These are phyloP conservation scores for Aporophyla nigra DNA, from an alignment of 2,888 invertebrate species.

Conservation along the genomic window DNA sequence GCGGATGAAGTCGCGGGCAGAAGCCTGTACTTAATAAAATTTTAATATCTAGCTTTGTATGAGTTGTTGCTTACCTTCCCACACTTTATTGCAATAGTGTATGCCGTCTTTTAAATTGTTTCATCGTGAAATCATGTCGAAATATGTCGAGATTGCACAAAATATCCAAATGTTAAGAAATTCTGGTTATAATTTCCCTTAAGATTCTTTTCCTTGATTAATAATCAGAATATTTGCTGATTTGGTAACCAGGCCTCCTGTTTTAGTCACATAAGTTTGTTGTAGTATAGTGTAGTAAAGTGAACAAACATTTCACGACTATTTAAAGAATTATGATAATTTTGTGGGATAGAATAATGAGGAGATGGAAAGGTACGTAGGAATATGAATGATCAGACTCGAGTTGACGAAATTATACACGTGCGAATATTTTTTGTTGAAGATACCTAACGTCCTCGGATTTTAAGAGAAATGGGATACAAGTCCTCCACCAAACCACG, in stretches of 20 bases:
- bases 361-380: background rate
- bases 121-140: slow-evolving; percentile 1
- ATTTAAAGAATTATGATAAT: background rate
- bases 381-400: background rate
- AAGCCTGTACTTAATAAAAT: too few relatives aligned
- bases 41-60: background rate
- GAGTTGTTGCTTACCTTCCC: slow-evolving; percentile 13
- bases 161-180: slow-evolving; percentile 16
- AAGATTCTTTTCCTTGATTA: slow-evolving; percentile 39
- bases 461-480: too few relatives aligned
- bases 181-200: slow-evolving; percentile 11
- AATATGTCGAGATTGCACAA: slow-evolving; percentile 29
- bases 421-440: background rate
- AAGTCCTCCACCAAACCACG: too few relatives aligned
- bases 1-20: too few relatives aligned
- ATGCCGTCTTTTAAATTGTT: slow-evolving; percentile 10
- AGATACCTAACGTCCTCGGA: background rate
- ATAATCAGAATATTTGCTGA: slow-evolving; percentile 10
- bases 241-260: background rate
- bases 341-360: background rate
- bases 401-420: too few relatives aligned
- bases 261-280: background rate
- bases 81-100: slow-evolving; percentile 10
- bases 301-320: background rate
- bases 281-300: too few relatives aligned